Evolutionary conservation across 2,797 vertebrate species (phyloP).

Genomic region (Enoplosus armatus): DNA sequence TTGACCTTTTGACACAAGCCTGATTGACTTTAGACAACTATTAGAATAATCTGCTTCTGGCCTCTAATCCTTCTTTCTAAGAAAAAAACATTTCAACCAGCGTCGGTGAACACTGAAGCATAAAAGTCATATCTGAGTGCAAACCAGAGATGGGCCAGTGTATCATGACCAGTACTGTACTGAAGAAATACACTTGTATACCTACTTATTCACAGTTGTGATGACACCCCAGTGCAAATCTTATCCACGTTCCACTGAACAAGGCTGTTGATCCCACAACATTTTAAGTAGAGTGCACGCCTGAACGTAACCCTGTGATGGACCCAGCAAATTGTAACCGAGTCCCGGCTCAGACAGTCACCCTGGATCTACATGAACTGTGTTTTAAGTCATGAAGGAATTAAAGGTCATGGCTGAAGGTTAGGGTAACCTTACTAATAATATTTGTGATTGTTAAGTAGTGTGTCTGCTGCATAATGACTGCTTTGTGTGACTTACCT

Average conservation of each 20-base stretch:
- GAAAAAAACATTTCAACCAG: background rate
- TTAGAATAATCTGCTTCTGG: background rate
- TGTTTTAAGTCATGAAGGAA: background rate
- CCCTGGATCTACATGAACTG: background rate
- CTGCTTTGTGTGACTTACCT: constrained; percentile 11
- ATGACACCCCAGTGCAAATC: background rate
- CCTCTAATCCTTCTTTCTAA: background rate
- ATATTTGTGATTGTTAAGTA: background rate
- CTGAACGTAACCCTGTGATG: constrained; percentile 8
- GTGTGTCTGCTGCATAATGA: constrained; percentile 2
- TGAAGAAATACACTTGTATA: background rate
- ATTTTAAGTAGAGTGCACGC: background rate
- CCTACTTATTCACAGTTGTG: too few species aligned
- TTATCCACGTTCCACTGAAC: background rate
- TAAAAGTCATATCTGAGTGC: background rate
- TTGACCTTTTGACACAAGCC: background rate
- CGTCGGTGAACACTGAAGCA: too few species aligned
- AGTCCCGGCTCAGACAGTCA: background rate
- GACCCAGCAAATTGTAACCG: background rate
- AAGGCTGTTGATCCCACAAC: background rate
- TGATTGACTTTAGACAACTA: background rate
- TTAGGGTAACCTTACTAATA: background rate
- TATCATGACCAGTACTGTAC: background rate
- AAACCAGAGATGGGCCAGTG: background rate
- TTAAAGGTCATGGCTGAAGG: background rate